Percentiles rank a stretch among this genome's conserved stretches.
phyloP scores from a whole-genome alignment of 30 jellyfish, hydroid and myxozoan species.

The Nemopilema nomurai region DNA sequence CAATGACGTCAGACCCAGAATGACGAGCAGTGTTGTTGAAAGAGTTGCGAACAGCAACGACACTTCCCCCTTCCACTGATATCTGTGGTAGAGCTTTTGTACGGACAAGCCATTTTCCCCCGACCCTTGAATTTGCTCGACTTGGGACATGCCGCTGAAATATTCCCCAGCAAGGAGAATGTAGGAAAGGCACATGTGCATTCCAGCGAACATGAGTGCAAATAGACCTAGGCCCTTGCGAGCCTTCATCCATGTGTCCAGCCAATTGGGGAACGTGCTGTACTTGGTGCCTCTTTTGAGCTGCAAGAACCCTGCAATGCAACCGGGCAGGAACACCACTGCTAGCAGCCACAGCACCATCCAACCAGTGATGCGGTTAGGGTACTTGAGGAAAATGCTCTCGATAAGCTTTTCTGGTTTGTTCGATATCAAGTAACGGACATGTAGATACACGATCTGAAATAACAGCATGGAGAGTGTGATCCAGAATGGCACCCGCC shows the following conservation, averaged over 20 bases:
- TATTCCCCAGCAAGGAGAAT: conserved; percentile 75
- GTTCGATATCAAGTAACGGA: conserved; percentile 12
- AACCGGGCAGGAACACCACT: conserved; percentile 69
- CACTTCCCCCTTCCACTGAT: conserved; percentile 65
- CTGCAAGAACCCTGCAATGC: conserved; percentile 81
- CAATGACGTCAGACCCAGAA: conserved; percentile 84
- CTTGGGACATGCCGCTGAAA: conserved; percentile 21
- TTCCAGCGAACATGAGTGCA: conserved; percentile 55
- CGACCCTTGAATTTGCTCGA: conserved; percentile 10
- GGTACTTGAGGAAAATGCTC: conserved; percentile 1
- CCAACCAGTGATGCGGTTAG: conserved; percentile 60
- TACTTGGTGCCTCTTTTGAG: conserved; percentile 76
- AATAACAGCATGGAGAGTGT: conserved; percentile 41
- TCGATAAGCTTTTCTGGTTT: conserved; percentile 3
- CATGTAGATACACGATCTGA: conserved; percentile 36
- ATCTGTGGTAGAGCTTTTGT: conserved; percentile 30
- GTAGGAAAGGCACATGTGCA: conserved; percentile 72
- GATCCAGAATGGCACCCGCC: conserved; percentile 67
- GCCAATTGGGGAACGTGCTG: conserved; percentile 74
- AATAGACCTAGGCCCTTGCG: conserved; percentile 86
- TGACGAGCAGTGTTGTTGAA: conserved; percentile 56
- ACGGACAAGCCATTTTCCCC: background rate
- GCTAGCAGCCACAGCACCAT: conserved; percentile 63
- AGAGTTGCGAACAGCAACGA: conserved; percentile 71
- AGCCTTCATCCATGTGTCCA: conserved; percentile 81